These are phyloP conservation scores for Darevskia mixta DNA, from an alignment of 2,797 vertebrate genomes.

Conservation along the genomic window DNA sequence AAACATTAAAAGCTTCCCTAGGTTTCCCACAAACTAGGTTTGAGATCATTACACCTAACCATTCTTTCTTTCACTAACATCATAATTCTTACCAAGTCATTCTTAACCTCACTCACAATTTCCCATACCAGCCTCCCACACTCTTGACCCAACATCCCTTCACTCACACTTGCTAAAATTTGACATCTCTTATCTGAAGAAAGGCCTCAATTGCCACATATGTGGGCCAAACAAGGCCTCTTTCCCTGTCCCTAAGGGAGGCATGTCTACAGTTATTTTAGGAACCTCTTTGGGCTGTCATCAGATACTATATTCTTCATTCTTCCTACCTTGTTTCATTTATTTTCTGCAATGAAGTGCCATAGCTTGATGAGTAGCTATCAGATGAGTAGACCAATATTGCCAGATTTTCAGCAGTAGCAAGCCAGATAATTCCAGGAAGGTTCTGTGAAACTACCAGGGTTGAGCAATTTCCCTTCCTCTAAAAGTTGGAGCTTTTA, in stretches of 20 bases:
- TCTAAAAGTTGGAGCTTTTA: neutral
- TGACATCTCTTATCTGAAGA: neutral
- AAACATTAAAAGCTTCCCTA: too few relatives aligned
- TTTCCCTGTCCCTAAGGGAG: neutral
- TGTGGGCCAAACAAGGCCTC: neutral
- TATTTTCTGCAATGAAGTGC: neutral
- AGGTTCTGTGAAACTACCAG: neutral
- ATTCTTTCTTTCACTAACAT: slow-evolving; percentile 39
- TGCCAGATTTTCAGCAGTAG: neutral
- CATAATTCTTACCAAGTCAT: slow-evolving; percentile 67
- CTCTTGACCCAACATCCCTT: neutral
- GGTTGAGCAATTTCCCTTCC: neutral
- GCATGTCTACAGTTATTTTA: neutral
- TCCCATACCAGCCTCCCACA: neutral
- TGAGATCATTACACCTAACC: slow-evolving; percentile 37
- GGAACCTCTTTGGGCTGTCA: neutral
- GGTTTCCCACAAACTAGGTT: neutral
- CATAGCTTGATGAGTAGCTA: neutral
- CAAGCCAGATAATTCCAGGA: neutral
- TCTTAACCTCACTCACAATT: slow-evolving; percentile 38
- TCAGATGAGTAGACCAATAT: neutral
- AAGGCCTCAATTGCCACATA: neutral
- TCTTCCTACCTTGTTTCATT: neutral
- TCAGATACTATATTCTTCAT: neutral
- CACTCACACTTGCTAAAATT: neutral